These are phyloP conservation scores for Acanthisitta chloris DNA, from an alignment of 2,113 vertebrate genomes.

Conservation along the genomic window DNA sequence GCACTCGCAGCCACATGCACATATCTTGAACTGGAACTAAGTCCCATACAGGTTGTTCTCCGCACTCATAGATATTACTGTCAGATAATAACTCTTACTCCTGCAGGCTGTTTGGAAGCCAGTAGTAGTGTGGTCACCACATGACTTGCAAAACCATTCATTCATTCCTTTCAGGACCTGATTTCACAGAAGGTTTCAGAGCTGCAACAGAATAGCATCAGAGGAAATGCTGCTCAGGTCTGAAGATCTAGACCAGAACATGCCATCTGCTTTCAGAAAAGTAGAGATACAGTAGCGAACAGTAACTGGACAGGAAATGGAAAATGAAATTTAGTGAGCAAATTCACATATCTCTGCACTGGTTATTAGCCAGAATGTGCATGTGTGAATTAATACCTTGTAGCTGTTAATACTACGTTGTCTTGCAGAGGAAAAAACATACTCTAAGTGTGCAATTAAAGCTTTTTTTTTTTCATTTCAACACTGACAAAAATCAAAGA, in stretches of 20 bases:
- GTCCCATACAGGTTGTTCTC: neutral
- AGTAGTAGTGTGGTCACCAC: neutral
- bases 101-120: neutral
- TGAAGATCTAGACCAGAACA: neutral
- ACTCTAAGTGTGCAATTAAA: neutral
- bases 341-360: neutral
- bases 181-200: neutral
- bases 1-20: neutral
- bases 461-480: neutral
- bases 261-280: neutral
- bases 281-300: neutral
- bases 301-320: neutral
- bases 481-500: neutral
- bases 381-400: neutral
- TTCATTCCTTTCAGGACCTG: neutral
- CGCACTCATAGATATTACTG: neutral
- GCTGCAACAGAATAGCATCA: neutral
- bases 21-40: neutral
- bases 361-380: neutral
- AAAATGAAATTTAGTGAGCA: neutral
- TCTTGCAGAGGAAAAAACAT: neutral
- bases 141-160: neutral
- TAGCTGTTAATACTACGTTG: neutral
- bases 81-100: neutral
- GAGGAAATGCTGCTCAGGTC: neutral